Evolutionary conservation across 2,113 vertebrate species (phyloP).

Genomic region (Cottus gobio): DNA sequence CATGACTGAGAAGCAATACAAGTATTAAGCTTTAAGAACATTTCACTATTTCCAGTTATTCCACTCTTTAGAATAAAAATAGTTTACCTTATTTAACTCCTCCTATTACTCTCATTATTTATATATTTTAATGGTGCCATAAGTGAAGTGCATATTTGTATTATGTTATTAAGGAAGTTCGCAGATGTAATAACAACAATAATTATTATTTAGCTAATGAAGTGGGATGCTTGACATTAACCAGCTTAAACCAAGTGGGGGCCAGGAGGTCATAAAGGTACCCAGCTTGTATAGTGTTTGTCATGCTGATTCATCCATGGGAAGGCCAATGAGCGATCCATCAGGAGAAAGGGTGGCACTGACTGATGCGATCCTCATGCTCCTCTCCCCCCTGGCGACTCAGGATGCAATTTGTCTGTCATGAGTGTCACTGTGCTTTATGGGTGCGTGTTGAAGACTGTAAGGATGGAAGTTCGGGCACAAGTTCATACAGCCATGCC

Average conservation of each 20-base stretch:
- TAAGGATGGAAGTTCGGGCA: slow-evolving; percentile 55
- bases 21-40: not conserved
- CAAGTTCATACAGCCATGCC: slow-evolving; percentile 37
- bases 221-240: slow-evolving; percentile 45
- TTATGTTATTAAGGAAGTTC: not conserved
- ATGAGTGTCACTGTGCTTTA: slow-evolving; percentile 56
- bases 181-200: not conserved
- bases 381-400: slow-evolving; percentile 73
- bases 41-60: not conserved
- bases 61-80: not conserved
- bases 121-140: not conserved
- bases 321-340: slow-evolving; percentile 60
- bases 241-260: slow-evolving; percentile 70
- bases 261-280: slow-evolving; percentile 68
- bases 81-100: not conserved
- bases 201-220: slow-evolving; percentile 44
- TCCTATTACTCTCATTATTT: not conserved
- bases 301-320: slow-evolving; percentile 47
- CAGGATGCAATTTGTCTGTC: slow-evolving; percentile 73
- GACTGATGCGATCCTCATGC: slow-evolving; percentile 73
- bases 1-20: not conserved
- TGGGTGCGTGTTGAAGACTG: slow-evolving; percentile 56
- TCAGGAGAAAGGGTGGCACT: slow-evolving; percentile 71
- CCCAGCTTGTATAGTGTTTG: slow-evolving; percentile 52
- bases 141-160: slow-evolving; percentile 8